Percentiles rank a stretch among this genome's conserved stretches.
Conservation (phyloP, 2,797 vertebrate genomes). For the Tauraco hartlaubi region DNA sequence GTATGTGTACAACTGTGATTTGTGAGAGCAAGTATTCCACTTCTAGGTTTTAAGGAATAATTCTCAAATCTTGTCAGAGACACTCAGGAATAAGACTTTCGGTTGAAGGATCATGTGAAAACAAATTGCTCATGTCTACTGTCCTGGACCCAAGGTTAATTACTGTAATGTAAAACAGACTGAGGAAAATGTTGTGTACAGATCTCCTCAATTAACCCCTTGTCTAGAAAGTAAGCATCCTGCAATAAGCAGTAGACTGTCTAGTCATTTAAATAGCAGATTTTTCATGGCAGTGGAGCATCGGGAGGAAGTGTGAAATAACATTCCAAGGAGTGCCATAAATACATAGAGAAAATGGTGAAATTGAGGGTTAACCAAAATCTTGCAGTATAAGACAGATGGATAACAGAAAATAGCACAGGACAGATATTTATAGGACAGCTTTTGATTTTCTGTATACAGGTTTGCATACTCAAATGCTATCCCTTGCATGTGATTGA, state of each 20-base stretch:
- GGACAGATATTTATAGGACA: background rate
- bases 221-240: background rate
- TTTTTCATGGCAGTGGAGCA: background rate
- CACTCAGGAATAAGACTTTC: background rate
- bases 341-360: background rate
- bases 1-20: background rate
- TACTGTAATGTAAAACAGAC: background rate
- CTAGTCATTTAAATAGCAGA: background rate
- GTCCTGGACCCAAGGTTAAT: slow-evolving; percentile 12
- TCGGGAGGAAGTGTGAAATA: background rate
- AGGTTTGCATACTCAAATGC: background rate
- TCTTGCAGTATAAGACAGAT: background rate
- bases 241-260: background rate
- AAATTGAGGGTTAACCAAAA: background rate
- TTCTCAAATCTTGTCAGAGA: background rate
- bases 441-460: background rate
- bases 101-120: background rate
- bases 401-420: background rate
- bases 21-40: background rate
- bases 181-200: background rate
- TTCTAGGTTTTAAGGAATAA: background rate
- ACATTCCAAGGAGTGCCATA: background rate
- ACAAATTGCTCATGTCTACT: background rate
- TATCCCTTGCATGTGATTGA: background rate
- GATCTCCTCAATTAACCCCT: slow-evolving; percentile 1